Evolutionary conservation across 2,888 invertebrate genomes (phyloP).

Genomic region (Megalurothrips usitatus): DNA sequence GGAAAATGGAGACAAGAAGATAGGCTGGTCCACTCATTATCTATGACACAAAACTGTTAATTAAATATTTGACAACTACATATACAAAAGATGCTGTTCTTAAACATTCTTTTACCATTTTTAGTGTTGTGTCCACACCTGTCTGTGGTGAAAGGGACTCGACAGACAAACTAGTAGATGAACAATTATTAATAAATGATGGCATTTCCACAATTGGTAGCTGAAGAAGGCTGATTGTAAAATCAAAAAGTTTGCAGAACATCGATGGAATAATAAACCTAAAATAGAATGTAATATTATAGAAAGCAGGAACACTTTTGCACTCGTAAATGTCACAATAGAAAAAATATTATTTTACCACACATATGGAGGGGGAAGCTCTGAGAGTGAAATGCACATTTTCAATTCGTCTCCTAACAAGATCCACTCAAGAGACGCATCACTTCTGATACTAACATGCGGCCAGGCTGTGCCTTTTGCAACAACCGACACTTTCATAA

Average conservation of each 20-base stretch:
- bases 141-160: not conserved
- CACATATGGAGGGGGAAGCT: not conserved
- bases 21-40: not conserved
- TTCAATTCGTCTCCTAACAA: not conserved
- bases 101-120: not conserved
- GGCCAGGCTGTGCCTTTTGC: not conserved
- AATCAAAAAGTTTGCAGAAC: not conserved
- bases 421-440: not conserved
- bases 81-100: not conserved
- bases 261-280: not conserved
- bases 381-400: not conserved
- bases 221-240: not conserved
- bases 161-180: not conserved
- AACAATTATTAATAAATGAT: not conserved
- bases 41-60: not conserved
- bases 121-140: not conserved
- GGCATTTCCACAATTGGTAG: not conserved
- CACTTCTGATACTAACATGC: not conserved
- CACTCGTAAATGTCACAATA: not conserved
- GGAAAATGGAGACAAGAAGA: not conserved
- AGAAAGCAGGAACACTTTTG: not conserved
- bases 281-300: not conserved
- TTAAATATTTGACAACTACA: not conserved
- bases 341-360: not conserved
- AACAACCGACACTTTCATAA: not conserved